Base-by-base conservation (phyloP, 2,113 vertebrate species). In the Antigone vipio region DNA sequence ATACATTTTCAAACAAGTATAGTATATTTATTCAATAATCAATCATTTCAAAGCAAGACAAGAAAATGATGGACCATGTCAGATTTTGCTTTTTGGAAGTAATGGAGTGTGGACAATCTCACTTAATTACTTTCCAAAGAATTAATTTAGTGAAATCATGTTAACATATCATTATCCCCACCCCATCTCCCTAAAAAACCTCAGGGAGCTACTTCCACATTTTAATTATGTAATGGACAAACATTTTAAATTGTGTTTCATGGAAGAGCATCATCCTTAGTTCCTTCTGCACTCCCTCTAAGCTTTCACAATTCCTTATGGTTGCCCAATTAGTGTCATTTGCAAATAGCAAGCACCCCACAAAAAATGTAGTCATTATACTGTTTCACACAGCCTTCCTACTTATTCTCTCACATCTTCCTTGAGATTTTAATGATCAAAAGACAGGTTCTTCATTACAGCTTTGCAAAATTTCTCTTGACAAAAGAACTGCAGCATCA, bases 111-210 rank as follows among this genome's bases (percentile, higher is more conserved):
- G 60, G 95, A 94, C 91, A 71, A 79, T 74, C 52, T 89, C 62
- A 90, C 92, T 72, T 85, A 80, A 81, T 87, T 68, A 74, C 92
- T 82, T 92, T 94, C 87, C 24, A 76, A 85, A 90, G 77, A 91
- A 79, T 85, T 77, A 77, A 94, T 84, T 95, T 27, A 50, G 74
- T 26, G 76, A 96, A 92, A 93, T 93, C 88, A 35, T 35, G 92
- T 95, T 92, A 93, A 91, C 83, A 66, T 84, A 85, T 67, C 79
- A 88, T 95, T 72, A 76, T 85, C 85, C 79, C 80, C 53, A 89
- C 44, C 17, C 72, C 45, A 88, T 29, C 66, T 68, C 84, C 93
- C 69, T 47, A 69, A 56, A 64, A 79, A 82, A 81, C 82, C 87
- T 85, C 38, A 66, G 84, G 94, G 92, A 94, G 83, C 21, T 55